A percentile compares a stretch with the other conserved stretches of the same genome.
These are phyloP conservation scores for Solea senegalensis DNA, from an alignment of 2,113 vertebrate genomes.

Conservation along the genomic window DNA sequence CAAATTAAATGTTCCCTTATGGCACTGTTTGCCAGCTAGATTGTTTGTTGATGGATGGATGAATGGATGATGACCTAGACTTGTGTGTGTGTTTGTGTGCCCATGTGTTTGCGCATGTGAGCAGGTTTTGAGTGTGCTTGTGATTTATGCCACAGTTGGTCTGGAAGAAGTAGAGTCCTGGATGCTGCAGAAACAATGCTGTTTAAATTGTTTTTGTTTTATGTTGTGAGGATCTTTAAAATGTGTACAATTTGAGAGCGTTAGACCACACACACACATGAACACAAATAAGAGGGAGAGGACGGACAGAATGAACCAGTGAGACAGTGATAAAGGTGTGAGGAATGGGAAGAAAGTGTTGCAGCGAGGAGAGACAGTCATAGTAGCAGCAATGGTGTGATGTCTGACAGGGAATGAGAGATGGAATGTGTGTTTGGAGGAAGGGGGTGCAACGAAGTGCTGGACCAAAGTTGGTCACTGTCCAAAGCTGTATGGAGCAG, in stretches of 20 bases:
- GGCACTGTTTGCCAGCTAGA: slow-evolving; percentile 19
- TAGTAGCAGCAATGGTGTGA: slow-evolving; percentile 32
- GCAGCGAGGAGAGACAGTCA: slow-evolving; percentile 9
- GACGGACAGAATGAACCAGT: slow-evolving; percentile 21
- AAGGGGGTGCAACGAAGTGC: slow-evolving; percentile 15
- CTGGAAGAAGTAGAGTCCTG: slow-evolving; percentile 24
- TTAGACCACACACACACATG: not conserved
- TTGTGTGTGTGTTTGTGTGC: slow-evolving; percentile 5
- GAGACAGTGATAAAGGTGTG: slow-evolving; percentile 2
- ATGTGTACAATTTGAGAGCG: not conserved
- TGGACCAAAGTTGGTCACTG: slow-evolving; percentile 37
- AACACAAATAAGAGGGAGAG: not conserved
- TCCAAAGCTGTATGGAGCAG: slow-evolving; percentile 43
- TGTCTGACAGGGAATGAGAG: slow-evolving; percentile 40
- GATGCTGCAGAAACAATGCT: slow-evolving; percentile 14
- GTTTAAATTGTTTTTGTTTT: slow-evolving; percentile 5
- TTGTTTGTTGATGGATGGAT: slow-evolving; percentile 17
- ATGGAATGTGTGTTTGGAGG: not conserved
- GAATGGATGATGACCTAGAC: slow-evolving; percentile 27
- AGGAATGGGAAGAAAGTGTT: slow-evolving; percentile 35
- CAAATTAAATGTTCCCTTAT: slow-evolving; percentile 26
- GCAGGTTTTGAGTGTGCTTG: slow-evolving; percentile 5
- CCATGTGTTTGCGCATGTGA: not conserved
- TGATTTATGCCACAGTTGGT: slow-evolving; percentile 27
- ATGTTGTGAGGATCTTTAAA: not conserved